Base-by-base conservation (phyloP, 2,797 vertebrate species). In the Notolabrus celidotus region DNA sequence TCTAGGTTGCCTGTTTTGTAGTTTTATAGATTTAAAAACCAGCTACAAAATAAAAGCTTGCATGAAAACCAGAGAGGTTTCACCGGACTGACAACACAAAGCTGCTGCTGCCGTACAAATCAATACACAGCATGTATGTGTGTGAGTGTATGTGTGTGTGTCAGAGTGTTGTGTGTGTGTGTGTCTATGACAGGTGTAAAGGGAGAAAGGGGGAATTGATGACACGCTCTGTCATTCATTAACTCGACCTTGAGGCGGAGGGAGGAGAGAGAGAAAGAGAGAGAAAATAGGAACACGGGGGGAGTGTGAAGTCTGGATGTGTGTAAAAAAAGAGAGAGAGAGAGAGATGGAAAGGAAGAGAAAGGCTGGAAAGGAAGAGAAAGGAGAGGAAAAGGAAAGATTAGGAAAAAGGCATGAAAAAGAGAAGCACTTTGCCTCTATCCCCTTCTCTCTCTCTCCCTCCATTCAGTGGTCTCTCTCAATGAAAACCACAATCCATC, bases 401-500 rank as follows among this genome's bases (percentile, higher is more conserved):
- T 57, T 16, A 80, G 52, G 66, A 70, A 66, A 77, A 75, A 77
- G 39, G 56, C 39, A 8, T 27, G 19, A 36, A 7, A 59, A 61
- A 46, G 22, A 62, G 51, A 74, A 47, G 45, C 51, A 41, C 54
- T 68, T 45, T 46, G 36, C 45, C 62, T 80, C 71, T 36, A 12
- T 41, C 66, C 20, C 49, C 4, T 16, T 64, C 50, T 58, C 58
- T 55, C 52, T 20, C 43, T 15, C 59, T 62, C 45, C 70, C 63
- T 74, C 39, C 55, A 11, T 63, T 62, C 10, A 7, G 15, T 52
- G 22, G 70, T 86, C 85, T 78, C 54, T 60, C 58, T 82, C 81
- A 77, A 71, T 87, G 65, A 87, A 83, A 79, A 64, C 10, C 64
- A 54, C 79, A 77, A 86, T 89, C 79, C 65, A 82, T 86, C 87